Evolutionary conservation across 2,113 vertebrate genomes (phyloP).

Genomic region (Asarcornis scutulata): DNA sequence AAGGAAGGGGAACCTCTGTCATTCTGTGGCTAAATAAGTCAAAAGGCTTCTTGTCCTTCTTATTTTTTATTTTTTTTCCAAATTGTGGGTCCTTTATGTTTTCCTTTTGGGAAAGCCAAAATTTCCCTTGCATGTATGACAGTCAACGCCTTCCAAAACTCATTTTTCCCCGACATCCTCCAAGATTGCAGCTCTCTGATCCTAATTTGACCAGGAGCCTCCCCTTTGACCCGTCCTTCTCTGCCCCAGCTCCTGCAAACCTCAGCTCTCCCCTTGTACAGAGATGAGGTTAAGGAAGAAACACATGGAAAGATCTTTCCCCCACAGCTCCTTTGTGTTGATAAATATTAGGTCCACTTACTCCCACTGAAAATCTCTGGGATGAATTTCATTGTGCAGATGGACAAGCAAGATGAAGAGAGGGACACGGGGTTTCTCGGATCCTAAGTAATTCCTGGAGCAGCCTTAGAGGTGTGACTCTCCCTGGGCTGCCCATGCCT

Average conservation of each 20-base stretch:
- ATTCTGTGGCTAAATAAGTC: background rate
- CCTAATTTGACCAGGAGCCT: rapidly evolving
- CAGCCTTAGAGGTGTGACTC: background rate
- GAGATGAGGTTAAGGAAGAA: background rate
- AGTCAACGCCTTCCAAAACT: background rate
- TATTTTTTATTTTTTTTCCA: background rate
- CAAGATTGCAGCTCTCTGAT: background rate
- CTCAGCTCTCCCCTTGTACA: background rate
- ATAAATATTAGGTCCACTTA: background rate
- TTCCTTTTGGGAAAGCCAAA: background rate
- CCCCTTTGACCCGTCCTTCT: background rate
- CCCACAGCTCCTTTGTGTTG: background rate
- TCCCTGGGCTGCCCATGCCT: background rate
- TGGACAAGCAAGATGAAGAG: rapidly evolving
- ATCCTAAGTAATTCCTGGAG: background rate
- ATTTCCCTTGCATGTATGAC: background rate
- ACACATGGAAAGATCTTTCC: background rate
- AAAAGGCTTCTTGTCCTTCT: background rate
- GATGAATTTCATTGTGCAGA: background rate
- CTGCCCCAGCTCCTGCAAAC: background rate
- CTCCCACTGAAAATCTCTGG: too few species aligned
- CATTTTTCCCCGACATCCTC: background rate
- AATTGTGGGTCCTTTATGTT: background rate
- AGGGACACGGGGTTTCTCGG: background rate
- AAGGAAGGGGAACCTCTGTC: background rate